Evolutionary conservation across 2,888 invertebrate species (phyloP), one percentile per base, ranked within the genome.

Genomic region (Orthonychiurus folsomi): DNA sequence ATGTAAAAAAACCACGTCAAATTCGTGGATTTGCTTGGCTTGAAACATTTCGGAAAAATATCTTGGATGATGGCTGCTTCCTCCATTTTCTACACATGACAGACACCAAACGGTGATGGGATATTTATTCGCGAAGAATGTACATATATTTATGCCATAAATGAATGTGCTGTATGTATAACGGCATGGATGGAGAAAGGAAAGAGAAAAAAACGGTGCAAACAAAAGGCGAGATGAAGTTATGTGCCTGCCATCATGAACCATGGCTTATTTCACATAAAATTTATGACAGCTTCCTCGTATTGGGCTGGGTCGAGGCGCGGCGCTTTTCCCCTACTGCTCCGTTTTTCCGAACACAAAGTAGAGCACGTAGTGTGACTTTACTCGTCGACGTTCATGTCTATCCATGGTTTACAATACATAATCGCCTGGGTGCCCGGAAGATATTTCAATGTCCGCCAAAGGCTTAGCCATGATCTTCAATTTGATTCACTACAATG

Each of bases 401-500:
- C 15, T 37, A 15, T 37, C 37, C 37, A 37, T 37, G 37, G 37
- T 37, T 37, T 37, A 37, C 37, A 37, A 37, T 37, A 37, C 37
- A 37, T 37, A 37, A 37, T 37, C 37, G 37, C 15, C n/a, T n/a
- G n/a, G n/a, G n/a, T n/a, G n/a, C 37, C 37, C 37, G 15, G 15
- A 15, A 37, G 37, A 37, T 37, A 37, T 37, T 37, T 37, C 37
- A 37, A 37, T 37, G 37, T 37, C 37, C 37, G 37, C 5, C 37
- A 37, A 37, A 37, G 37, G 37, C 37, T 37, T 37, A 37, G 37
- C 15, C 37, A 37, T 37, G 37, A 37, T 37, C 37, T 37, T 37
- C 37, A 37, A 37, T 37, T 37, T 37, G 37, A 37, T 37, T 37
- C 37, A 37, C 37, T 37, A 37, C 37, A 37, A 37, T 37, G 37